Base-by-base conservation (phyloP, 1,140 invertebrate species). In the Psilanteris sp. region DNA sequence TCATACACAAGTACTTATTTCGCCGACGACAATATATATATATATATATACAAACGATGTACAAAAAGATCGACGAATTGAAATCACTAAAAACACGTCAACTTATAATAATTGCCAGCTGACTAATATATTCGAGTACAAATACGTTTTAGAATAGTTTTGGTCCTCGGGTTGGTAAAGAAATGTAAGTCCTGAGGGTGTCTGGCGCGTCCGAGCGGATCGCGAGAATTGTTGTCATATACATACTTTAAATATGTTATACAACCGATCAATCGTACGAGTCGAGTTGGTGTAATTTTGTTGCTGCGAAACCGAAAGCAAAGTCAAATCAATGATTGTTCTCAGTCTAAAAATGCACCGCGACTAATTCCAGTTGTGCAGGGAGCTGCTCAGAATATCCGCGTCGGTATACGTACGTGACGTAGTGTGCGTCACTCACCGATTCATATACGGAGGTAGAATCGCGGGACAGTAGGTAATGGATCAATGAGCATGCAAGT, bases 401-500 rank as follows among this genome's bases (percentile, higher is more conserved):
- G 13, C 37, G 39, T 5, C 43, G 52, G 66, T 61, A 64, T 57
- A 67, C 36, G 64, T 48, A 54, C 11, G 37, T 73, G 43, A 66
- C 67, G 26, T 64, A 41, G 59, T 73, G 32, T 43, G 66, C 11
- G 16, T 66, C 48, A 68, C 66, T 78, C 76, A 71, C 59, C 59
- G 44, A 75, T 27, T 59, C 44, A 64, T 74, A 66, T 64, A 34
- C 32, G 18, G 31, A 43, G 67, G 72, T 61, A 77, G 72, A 50
- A 75, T 66, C 52, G 62, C 46, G 37, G 43, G 36, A 70, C 32
- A 66, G n/a, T n/a, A n/a, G 29, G 29, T 61, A 66, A 29, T 4
- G 9, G 64, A 80, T 80, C 68, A 61, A 79, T 77, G 68, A 71
- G 44, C 50, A 62, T 57, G 57, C 59, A 66, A 57, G 16, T 67